Evolutionary conservation across 2,113 vertebrate genomes (phyloP), one percentile per base, ranked within the genome.

Genomic region (Gambusia holbrooki): DNA sequence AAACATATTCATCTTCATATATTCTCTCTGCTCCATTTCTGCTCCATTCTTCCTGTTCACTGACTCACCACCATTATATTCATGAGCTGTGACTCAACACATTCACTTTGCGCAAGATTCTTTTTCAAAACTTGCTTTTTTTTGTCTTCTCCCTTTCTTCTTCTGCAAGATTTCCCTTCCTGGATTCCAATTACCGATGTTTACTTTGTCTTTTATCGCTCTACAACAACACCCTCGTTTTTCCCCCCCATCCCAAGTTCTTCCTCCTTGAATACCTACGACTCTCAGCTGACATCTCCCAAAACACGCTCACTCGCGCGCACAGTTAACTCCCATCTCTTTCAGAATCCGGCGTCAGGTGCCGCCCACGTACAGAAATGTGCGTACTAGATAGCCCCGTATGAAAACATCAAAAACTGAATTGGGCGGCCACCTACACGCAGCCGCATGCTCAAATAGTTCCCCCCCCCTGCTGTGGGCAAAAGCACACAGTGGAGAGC

Each of bases 381-480:
- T 58, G 11, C 30, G 30, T 6, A 37, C 42, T 37, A 60, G 73
- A 77, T 77, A 54, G 62, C 68, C 77, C 7, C 29, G 66, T 74
- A 54, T 81, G 15, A 66, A 66, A 5, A 62, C 27, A 4, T n/a
- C 51, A 58, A 58, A 58, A 58, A 10, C 25, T 27, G 10, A 85
- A 81, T 74, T 68, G 69, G 65, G 68, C 77, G 58, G 80, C 80
- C 82, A 82, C 87, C 27, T 69, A 83, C 82, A 54, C 14, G 15
- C 62, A 80, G 69, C 72, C 79, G 84, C 82, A 80, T 7, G 51
- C 78, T 82, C 80, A 80, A 60, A 87, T 74, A 78, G 79, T 69
- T 85, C 81, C 67, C 71, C 81, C n/a, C 27, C 67, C 71, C 76
- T 83, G 79, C 74, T 85, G 86, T 78, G 76, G 69, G 80, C 58